Conservation (phyloP, 2,113 vertebrate species). For the Eurystomus gularis region DNA sequence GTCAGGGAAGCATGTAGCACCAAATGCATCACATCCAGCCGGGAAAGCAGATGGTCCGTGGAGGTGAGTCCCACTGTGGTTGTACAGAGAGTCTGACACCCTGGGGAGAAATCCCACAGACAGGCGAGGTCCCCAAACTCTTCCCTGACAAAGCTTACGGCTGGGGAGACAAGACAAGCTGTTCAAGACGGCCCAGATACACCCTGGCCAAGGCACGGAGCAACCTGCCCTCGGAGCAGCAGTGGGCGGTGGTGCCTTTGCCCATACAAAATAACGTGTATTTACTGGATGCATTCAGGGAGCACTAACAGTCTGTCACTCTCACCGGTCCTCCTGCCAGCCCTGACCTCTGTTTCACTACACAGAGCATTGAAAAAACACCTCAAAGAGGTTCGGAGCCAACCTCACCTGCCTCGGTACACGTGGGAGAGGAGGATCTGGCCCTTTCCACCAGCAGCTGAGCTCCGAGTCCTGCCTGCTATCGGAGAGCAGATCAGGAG, state of each 20-base stretch:
- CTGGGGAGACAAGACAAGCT: neutral
- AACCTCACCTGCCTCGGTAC: neutral
- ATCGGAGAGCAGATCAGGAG: neutral
- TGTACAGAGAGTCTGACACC: constrained; percentile 1
- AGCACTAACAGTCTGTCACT: neutral
- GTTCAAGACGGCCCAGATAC: neutral
- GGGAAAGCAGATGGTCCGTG: constrained; percentile 31
- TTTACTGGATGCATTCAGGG: neutral
- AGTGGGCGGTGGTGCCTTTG: rapidly evolving
- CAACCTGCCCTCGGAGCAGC: neutral
- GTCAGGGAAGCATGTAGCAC: neutral
- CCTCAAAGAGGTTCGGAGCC: neutral
- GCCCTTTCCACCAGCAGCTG: neutral
- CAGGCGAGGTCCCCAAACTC: neutral
- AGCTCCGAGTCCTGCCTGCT: neutral
- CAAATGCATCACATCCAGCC: neutral
- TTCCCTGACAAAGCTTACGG: neutral
- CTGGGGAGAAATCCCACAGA: neutral
- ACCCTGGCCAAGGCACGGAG: neutral
- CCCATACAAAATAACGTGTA: rapidly evolving
- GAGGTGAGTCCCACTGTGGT: constrained; percentile 15
- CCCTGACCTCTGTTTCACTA: neutral
- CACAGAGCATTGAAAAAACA: neutral
- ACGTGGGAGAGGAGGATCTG: neutral
- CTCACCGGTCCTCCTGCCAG: neutral